phyloP scores from a whole-genome alignment of 2,113 vertebrate species.

The Sceloporus undulatus region DNA sequence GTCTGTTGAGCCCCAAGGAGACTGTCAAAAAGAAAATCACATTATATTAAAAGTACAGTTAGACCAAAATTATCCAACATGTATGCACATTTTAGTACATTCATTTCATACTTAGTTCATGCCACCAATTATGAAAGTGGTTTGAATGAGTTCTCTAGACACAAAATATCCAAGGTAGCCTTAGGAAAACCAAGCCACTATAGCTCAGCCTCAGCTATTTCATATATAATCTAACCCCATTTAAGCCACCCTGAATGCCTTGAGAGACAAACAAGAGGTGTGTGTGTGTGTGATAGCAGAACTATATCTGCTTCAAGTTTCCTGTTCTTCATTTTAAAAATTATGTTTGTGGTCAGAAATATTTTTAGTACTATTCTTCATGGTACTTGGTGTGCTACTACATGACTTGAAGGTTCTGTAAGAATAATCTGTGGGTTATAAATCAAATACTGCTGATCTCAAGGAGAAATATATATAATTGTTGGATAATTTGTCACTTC shows the following conservation, averaged over 20 bases:
- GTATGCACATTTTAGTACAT: neutral
- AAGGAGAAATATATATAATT: constrained; percentile 37
- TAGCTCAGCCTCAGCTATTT: neutral
- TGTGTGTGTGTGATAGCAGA: neutral
- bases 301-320: neutral
- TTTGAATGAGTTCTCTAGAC: neutral
- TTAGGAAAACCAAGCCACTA: neutral
- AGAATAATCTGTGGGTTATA: neutral
- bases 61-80: neutral
- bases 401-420: neutral
- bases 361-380: neutral
- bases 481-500: constrained; percentile 90
- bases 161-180: neutral
- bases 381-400: neutral
- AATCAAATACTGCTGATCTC: constrained; percentile 20
- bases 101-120: neutral
- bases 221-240: neutral
- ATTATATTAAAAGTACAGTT: neutral
- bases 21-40: neutral
- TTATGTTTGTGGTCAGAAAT: neutral
- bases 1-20: too few relatives aligned
- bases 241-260: neutral
- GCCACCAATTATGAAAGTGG: neutral
- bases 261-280: neutral
- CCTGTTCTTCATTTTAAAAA: constrained; percentile 3